Base-by-base conservation (phyloP, 2,888 invertebrate genomes). In the Netelia inedita region DNA sequence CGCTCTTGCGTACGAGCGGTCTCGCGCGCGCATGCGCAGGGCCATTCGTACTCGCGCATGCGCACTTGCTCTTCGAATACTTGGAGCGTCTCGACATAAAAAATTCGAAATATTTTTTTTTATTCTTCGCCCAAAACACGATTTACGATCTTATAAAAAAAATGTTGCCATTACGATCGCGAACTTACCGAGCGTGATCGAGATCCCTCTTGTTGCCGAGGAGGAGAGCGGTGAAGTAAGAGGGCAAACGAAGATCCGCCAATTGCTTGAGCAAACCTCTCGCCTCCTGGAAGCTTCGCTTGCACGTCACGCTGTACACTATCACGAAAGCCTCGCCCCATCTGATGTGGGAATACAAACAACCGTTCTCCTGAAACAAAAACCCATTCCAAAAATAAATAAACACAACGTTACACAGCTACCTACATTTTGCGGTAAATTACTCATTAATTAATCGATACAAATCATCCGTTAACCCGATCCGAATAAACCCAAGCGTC, bases 281-380 rank as follows among this genome's bases (percentile, higher is more conserved):
- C 0, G 97, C 97, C 88, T 96, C 96, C 89, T 96, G 94, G 93
- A 97, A 97, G 88, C 97, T 97, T 78, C 96, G 95, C 86, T 96
- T 95, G 91, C 97, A 97, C 91, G 96, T 96, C 63, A 97, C 97
- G 63, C 97, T 97, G 94, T 97, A 97, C 69, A 97, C 97, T 87
- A 97, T 95, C 43, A 97, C 96, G 92, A 97, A 97, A 0, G 97
- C 97, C 91, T 97, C 97, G 41, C 97, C 97, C 97, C 97, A 97
- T 90, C 97, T 95, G 85, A 97, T 95, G 93, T 97, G 97, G 90
- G 97, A 97, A 88, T 96, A 96, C 74, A 97, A 94, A 90, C 97
- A 96, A 73, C 96, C 96, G 89, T 96, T 96, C 94, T 96, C 96
- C 96, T 96, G 93, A 89, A 94, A 95, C 84, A 88, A 73, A n/a